These are phyloP conservation scores for Rattus rattus DNA, from an alignment of 2,113 vertebrate species.

Conservation along the genomic window DNA sequence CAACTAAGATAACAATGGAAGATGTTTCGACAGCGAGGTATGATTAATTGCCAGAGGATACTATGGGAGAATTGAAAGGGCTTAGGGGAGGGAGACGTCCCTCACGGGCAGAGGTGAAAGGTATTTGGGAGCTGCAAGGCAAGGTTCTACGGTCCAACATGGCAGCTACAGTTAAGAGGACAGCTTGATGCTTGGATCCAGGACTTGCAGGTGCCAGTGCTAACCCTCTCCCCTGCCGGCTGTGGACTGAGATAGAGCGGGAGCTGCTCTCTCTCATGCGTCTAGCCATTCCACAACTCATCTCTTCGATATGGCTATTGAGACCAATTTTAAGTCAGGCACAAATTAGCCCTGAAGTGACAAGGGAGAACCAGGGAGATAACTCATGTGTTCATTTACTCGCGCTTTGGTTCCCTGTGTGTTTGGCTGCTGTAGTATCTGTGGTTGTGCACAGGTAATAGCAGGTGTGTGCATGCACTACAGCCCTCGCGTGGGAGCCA, in stretches of 20 bases:
- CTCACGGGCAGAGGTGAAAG: not conserved
- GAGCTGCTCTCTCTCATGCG: not conserved
- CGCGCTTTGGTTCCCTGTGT: not conserved
- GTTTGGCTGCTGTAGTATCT: not conserved
- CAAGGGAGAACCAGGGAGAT: not conserved
- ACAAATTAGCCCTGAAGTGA: not conserved
- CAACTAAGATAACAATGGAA: not conserved
- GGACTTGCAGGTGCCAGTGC: not conserved
- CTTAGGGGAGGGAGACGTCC: not conserved
- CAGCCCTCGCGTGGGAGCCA: not conserved
- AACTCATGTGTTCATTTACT: not conserved
- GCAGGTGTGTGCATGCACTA: not conserved
- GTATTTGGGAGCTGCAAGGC: rapidly evolving
- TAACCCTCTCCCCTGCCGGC: not conserved
- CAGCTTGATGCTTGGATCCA: not conserved
- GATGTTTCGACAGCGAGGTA: not conserved
- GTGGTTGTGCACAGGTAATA: not conserved
- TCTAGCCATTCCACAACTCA: not conserved
- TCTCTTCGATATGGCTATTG: not conserved
- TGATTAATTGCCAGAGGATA: not conserved
- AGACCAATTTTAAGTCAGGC: not conserved
- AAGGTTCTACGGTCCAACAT: rapidly evolving
- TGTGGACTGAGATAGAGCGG: not conserved
- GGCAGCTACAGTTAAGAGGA: not conserved
- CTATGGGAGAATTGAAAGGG: rapidly evolving